Conservation (phyloP, 1,140 invertebrate genomes). For the Scylla paramamosain region DNA sequence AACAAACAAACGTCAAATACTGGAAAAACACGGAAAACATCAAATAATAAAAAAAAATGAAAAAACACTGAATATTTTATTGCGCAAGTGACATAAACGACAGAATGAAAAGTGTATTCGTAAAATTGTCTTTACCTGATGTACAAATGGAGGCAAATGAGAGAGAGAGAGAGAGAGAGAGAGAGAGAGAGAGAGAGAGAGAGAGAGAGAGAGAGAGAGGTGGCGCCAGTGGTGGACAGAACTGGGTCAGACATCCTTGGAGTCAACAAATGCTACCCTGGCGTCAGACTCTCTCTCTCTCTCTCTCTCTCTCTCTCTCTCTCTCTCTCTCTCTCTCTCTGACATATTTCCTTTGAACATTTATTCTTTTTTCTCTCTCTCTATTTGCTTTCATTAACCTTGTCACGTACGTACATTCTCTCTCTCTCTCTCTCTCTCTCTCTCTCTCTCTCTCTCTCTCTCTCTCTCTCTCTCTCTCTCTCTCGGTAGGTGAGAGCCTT, state of each 20-base stretch:
- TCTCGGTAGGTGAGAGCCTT: no score
- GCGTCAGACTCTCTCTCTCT: conserved; percentile 27
- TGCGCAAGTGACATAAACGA: no score
- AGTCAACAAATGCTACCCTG: conserved; percentile 46
- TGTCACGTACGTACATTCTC: conserved; percentile 26
- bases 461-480: background rate
- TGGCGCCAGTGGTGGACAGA: conserved; percentile 45
- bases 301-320: background rate
- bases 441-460: conserved; percentile 31
- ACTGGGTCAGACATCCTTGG: conserved; percentile 60
- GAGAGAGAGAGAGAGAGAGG: conserved; percentile 40
- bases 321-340: background rate
- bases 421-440: background rate
- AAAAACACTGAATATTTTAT: no score
- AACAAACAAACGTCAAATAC: no score
- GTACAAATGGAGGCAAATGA: background rate
- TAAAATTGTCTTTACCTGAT: no score
- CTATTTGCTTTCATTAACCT: background rate
- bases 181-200: conserved; percentile 36
- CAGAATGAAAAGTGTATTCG: no score
- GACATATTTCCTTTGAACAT: background rate
- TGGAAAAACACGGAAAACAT: no score
- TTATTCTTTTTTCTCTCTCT: background rate
- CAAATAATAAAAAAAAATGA: no score
- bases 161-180: conserved; percentile 46